These are phyloP conservation scores for Drosophila borealis DNA, from an alignment of 2,888 invertebrate species.

Conservation along the genomic window DNA sequence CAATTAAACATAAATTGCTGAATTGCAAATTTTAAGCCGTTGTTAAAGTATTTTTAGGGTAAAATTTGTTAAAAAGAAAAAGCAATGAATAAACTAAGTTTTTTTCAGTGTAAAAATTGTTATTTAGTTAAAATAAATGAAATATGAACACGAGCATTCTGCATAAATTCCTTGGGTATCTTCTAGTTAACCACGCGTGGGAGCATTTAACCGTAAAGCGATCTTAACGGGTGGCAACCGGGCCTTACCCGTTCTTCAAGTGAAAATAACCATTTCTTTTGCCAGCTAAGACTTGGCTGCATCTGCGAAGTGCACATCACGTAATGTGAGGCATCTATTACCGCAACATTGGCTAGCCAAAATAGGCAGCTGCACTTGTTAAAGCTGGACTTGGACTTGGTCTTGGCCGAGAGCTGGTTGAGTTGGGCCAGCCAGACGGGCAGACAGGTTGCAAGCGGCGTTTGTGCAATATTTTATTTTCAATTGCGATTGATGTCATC, in stretches of 20 bases:
- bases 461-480: slow-evolving; percentile 40
- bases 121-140: no score
- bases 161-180: not conserved
- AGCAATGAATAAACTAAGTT: no score
- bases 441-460: slow-evolving; percentile 50
- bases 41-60: no score
- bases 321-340: slow-evolving; percentile 38
- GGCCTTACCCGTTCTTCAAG: not conserved
- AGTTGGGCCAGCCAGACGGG: slow-evolving; percentile 4
- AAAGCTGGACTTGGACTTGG: slow-evolving; percentile 7
- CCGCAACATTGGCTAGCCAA: slow-evolving; percentile 24
- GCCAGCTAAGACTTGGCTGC: not conserved
- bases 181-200: not conserved
- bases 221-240: not conserved
- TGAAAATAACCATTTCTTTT: slow-evolving; percentile 10
- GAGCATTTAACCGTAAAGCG: not conserved
- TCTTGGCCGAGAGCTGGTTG: slow-evolving; percentile 12
- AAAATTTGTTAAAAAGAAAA: no score
- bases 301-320: not conserved
- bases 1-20: no score
- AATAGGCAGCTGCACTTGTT: slow-evolving; percentile 13
- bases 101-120: no score
- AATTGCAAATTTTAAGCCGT: no score
- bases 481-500: slow-evolving; percentile 63
- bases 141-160: not conserved